Evolutionary conservation across 2,888 invertebrate genomes (phyloP), one percentile per base, ranked within the genome.

Genomic region (Noctua comes): DNA sequence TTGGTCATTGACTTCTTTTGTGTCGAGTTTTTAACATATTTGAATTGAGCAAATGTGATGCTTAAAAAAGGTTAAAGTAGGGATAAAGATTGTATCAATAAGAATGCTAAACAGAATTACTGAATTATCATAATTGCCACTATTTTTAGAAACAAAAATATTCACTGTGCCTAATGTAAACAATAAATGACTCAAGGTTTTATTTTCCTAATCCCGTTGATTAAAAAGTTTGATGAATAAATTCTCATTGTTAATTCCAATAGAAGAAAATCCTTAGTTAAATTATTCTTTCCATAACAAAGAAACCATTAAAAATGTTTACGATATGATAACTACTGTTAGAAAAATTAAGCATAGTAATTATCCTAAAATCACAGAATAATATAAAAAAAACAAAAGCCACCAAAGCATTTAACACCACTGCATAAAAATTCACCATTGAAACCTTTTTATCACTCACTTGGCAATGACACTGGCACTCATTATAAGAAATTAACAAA

Each of bases 361-460:
- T 51, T 31, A 75, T 54, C 13, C 8, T 8, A 40, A 40, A 64
- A 62, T 65, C 66, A 70, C 36, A 65, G 5, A 57, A 11, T 43
- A 59, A 31, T 46, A 11, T 57, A 5, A 36, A 70, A 59, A 73
- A 66, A 65, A 65, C 48, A 79, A 76, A 57, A 66, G 62, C 48
- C 71, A 84, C 40, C 43, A 73, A 70, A 73, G 46, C 64, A 48
- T 70, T 62, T 48, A 62, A 10, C 69, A 85, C 78, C 57, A 76
- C 76, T 69, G 36, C 24, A 11, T 65, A 66, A 68, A 68, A 68
- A 71, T 80, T 73, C 65, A 85, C 73, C 57, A 71, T 31, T 77
- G 66, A 79, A 74, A 80, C 77, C 77, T 85, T 82, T 81, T 74
- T 74, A 82, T 72, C 80, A 87, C 80, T 82, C 80, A 86, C 82